These are phyloP conservation scores for Xestia xanthographa DNA, from an alignment of 2,888 invertebrate species.

Conservation along the genomic window DNA sequence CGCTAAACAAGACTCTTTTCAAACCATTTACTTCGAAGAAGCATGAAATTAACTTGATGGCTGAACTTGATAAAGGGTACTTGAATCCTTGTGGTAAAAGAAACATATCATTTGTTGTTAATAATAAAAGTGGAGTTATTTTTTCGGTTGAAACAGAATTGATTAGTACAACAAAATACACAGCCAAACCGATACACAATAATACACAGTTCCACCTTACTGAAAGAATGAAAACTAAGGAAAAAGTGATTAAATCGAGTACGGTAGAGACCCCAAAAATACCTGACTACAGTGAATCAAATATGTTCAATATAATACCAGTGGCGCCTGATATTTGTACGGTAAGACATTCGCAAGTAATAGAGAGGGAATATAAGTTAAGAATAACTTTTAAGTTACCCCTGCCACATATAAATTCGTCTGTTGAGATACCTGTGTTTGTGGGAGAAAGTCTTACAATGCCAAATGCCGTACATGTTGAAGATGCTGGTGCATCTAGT, in stretches of 20 bases:
- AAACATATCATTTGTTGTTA: slow-evolving; percentile 30
- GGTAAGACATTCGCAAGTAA: slow-evolving; percentile 46
- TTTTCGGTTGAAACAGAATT: slow-evolving; percentile 35
- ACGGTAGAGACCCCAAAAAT: slow-evolving; percentile 35
- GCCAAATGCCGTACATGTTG: background rate
- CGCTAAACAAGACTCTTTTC: slow-evolving; percentile 29
- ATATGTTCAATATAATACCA: slow-evolving; percentile 42
- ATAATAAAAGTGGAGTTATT: slow-evolving; percentile 20
- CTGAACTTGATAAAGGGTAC: slow-evolving; percentile 39
- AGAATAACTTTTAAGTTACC: slow-evolving; percentile 51
- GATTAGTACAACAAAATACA: slow-evolving; percentile 28
- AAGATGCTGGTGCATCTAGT: background rate
- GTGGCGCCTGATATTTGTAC: slow-evolving; percentile 38
- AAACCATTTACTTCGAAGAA: slow-evolving; percentile 25
- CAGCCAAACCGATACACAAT: background rate
- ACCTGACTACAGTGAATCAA: slow-evolving; percentile 39
- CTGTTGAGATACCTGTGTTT: slow-evolving; percentile 48
- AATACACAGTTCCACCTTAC: background rate
- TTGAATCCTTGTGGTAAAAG: background rate
- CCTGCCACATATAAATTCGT: slow-evolving; percentile 48
- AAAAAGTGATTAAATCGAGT: slow-evolving; percentile 21
- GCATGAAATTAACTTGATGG: slow-evolving; percentile 30
- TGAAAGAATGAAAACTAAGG: background rate
- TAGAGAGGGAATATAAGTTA: slow-evolving; percentile 46
- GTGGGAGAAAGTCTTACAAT: slow-evolving; percentile 38